A percentile compares a stretch with the other conserved stretches of the same genome.
Conservation (phyloP, 1,140 invertebrate genomes). For the Fopius arisanus region DNA sequence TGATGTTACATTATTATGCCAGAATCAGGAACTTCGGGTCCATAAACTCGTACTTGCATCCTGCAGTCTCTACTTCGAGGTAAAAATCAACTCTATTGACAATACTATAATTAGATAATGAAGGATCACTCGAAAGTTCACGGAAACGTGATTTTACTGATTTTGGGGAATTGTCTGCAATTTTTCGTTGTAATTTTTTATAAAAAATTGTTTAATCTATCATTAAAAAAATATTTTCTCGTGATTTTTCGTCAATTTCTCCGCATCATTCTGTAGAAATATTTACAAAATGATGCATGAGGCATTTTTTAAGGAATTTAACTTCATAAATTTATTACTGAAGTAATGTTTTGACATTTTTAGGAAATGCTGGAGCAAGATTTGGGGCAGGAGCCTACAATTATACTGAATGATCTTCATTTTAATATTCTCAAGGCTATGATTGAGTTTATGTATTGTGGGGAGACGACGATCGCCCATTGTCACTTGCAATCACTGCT, state of each 20-base stretch:
- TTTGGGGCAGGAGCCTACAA: conserved; percentile 66
- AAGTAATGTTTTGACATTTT: conserved; percentile 22
- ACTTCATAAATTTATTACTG: background rate
- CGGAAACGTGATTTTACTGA: background rate
- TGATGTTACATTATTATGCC: conserved; percentile 69
- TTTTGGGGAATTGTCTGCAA: too few relatives aligned
- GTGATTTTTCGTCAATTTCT: background rate
- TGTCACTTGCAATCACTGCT: conserved; percentile 64
- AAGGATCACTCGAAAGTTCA: background rate
- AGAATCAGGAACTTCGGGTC: conserved; percentile 68
- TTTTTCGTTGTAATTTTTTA: too few relatives aligned
- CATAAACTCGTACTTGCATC: conserved; percentile 70
- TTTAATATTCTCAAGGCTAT: conserved; percentile 68
- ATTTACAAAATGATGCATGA: background rate
- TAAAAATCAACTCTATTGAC: conserved; percentile 35
- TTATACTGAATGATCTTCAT: conserved; percentile 67
- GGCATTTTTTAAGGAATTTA: too few relatives aligned
- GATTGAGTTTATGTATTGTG: conserved; percentile 70
- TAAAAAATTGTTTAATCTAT: too few relatives aligned
- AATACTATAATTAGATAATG: background rate
- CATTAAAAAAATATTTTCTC: background rate
- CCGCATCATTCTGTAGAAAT: background rate
- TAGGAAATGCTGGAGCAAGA: conserved; percentile 68
- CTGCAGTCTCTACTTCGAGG: conserved; percentile 72
- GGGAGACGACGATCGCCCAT: conserved; percentile 67